Base-by-base conservation (phyloP, 2,113 vertebrate species). In the Protomyctophum bolini region DNA sequence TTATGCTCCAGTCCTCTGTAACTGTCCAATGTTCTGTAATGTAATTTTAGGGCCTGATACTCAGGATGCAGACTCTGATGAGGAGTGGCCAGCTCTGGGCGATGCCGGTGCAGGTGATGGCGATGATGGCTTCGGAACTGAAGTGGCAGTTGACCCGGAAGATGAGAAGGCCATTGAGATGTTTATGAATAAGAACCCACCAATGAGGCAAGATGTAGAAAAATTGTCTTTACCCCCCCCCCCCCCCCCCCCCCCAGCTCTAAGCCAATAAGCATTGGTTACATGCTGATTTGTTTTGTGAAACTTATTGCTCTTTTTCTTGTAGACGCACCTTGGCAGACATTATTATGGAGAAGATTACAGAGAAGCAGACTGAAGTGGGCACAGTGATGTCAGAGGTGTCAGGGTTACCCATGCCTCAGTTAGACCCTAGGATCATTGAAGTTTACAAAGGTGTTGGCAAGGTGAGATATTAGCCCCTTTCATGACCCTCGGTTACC, bases 261-360 rank as follows among this genome's bases (percentile, higher is more conserved):
- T 29, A 21, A 21, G 21, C 21, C 21, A 21, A 21, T 21, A 1
- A 21, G 21, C 21, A 21, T 21, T 21, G 21, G 21, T 21, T 21
- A 41, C 33, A 41, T 41, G 3, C 33, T 41, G 4, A 1, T 41
- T 41, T 41, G 3, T 41, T 41, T 58, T 8, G 8, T 29, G 62
- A 21, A 58, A 51, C 10, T 15, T 48, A 2, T 70, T n/a, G 77
- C 29, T 68, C 12, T 83, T 58, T 67, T 58, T 60, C 14, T 49
- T 6, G 12, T 61, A 99, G 98, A 68, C 94, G 93, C 14, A 99
- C 97, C 0, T 90, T 99, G 71, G 97, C 96, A 0, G 98, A 99
- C 74, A 95, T 99, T 72, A 99, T 99, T 83, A 95, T 98, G 97
- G 98, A 97, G 89, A 99, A 98, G 91, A 93, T 99, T 72, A 99